These are phyloP conservation scores for Ylistrum balloti DNA, from an alignment of 1,140 invertebrate species.

Conservation along the genomic window DNA sequence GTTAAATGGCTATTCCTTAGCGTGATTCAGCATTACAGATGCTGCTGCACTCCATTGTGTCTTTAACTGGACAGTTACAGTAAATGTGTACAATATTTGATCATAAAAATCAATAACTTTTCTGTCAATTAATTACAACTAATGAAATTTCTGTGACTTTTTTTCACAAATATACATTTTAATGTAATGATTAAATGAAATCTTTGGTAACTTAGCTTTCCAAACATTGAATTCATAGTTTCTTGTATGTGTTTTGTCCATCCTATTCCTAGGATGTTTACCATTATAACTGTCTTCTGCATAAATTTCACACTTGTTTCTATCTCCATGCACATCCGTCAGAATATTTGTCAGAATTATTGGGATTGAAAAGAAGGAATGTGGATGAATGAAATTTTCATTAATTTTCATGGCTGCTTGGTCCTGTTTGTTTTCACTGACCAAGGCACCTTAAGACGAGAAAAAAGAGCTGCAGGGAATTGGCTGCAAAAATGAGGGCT, in stretches of 20 bases:
- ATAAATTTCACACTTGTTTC: conserved; percentile 23
- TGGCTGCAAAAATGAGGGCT: neutral
- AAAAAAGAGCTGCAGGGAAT: neutral
- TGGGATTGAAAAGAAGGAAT: conserved; percentile 34
- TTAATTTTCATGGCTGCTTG: neutral
- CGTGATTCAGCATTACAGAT: neutral
- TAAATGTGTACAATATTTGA: neutral
- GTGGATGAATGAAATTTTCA: conserved; percentile 35
- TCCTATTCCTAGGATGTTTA: neutral
- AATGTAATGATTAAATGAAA: too few species aligned
- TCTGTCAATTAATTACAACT: neutral
- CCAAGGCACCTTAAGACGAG: neutral
- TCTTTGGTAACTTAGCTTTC: too few species aligned
- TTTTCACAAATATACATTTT: neutral
- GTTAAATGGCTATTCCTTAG: conserved; percentile 38
- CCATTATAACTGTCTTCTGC: neutral
- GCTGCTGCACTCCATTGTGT: conserved; percentile 22
- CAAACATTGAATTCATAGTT: too few species aligned
- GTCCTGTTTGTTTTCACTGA: neutral
- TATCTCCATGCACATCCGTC: neutral
- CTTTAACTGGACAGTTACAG: neutral
- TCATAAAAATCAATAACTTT: neutral
- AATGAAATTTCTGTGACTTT: neutral
- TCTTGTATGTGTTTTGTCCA: neutral
- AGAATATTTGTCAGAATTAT: neutral